Evolutionary conservation across 2,888 invertebrate genomes (phyloP).

Genomic region (Eupeodes luniger): DNA sequence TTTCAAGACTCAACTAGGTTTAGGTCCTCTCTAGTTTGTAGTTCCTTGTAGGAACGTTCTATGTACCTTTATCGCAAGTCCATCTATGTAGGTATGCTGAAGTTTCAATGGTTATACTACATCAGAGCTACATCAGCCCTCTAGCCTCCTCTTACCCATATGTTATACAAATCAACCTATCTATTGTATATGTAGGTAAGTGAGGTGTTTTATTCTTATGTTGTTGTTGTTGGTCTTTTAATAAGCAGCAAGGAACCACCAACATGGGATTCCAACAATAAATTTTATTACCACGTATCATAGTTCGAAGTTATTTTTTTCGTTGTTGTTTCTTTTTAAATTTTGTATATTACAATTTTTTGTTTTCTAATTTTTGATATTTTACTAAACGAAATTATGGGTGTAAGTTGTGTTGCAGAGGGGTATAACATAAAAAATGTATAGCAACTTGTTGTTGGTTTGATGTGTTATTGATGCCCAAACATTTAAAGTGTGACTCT

Average conservation of each 20-base stretch:
- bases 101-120: conserved; percentile 28
- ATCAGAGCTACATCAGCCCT: background rate
- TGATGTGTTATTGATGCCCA: conserved; percentile 52
- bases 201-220: conserved; percentile 51
- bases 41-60: conserved; percentile 9
- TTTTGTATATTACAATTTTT: conserved; percentile 7
- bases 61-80: conserved; percentile 65
- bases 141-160: background rate
- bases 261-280: conserved; percentile 68
- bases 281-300: conserved; percentile 74
- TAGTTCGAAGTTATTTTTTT: conserved; percentile 46
- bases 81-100: conserved; percentile 72
- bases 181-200: background rate
- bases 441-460: conserved; percentile 59
- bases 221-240: conserved; percentile 53
- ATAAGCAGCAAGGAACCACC: conserved; percentile 50
- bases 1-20: conserved; percentile 60
- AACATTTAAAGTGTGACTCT: conserved; percentile 57
- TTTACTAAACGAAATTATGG: conserved; percentile 27
- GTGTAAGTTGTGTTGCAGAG: conserved; percentile 31
- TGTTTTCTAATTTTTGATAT: background rate
- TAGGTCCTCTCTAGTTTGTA: conserved; percentile 41
- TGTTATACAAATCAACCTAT: conserved; percentile 43
- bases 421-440: conserved; percentile 22
- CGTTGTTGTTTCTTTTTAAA: conserved; percentile 12